A percentile compares a stretch with the other conserved stretches of the same genome.
Evolutionary conservation across 2,113 vertebrate species (phyloP).

Genomic region (Ammodytes marinus): DNA sequence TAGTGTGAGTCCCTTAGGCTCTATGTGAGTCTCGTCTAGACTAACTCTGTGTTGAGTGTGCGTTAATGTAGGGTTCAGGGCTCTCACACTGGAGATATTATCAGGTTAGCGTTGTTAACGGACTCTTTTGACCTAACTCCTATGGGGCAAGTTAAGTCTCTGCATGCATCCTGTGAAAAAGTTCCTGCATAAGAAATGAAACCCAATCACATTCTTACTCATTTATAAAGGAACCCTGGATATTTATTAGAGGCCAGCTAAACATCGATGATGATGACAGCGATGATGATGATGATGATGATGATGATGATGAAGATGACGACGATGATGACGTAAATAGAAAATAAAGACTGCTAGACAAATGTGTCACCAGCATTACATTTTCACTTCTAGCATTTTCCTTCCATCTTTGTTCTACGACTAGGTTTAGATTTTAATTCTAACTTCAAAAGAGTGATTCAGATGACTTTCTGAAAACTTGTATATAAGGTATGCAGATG

Average conservation of each 20-base stretch:
- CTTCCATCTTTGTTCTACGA: not conserved
- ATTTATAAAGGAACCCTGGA: not conserved
- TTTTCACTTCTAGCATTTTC: slow-evolving; percentile 2
- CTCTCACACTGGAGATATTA: slow-evolving; percentile 43
- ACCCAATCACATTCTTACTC: not conserved
- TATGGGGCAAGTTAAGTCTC: not conserved
- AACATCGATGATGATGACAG: not conserved
- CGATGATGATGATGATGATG: not conserved
- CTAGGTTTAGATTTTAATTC: not conserved
- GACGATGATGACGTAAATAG: not conserved
- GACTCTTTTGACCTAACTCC: not conserved
- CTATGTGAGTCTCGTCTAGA: slow-evolving; percentile 56
- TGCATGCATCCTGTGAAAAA: not conserved
- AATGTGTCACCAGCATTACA: not conserved
- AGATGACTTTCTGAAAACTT: not conserved
- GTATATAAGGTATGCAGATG: not conserved
- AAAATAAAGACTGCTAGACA: not conserved
- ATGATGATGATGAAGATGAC: not conserved
- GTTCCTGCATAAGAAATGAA: not conserved
- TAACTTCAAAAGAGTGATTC: not conserved
- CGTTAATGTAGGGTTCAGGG: slow-evolving; percentile 37
- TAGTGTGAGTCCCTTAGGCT: slow-evolving; percentile 60
- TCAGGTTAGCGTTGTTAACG: slow-evolving; percentile 25
- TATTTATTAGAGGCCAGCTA: not conserved
- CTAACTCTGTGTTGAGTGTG: slow-evolving; percentile 12